Evolutionary conservation across 2,113 vertebrate species (phyloP).

Genomic region (Chionis minor): DNA sequence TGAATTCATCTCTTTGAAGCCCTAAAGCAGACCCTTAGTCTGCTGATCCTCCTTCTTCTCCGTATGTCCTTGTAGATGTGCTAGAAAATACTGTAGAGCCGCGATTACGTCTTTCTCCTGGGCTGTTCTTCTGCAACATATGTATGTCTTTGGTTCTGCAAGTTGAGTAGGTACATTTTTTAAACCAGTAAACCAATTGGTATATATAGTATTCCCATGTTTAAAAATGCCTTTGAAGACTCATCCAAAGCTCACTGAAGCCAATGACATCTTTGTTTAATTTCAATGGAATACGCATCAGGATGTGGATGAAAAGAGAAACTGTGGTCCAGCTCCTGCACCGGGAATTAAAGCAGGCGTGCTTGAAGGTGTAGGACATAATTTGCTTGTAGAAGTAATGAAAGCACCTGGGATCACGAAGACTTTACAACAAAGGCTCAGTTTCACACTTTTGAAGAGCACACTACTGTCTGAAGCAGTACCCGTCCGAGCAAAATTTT

Average conservation of each 20-base stretch:
- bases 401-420: neutral
- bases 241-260: neutral
- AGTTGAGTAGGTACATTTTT: neutral
- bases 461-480: neutral
- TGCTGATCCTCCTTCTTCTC: neutral
- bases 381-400: neutral
- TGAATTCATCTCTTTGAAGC: neutral
- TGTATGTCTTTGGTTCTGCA: neutral
- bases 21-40: neutral
- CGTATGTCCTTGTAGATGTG: neutral
- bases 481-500: neutral
- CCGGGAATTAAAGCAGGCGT: neutral
- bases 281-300: neutral
- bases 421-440: neutral
- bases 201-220: neutral
- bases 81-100: neutral
- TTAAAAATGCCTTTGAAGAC: constrained; percentile 21
- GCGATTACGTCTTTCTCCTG: neutral
- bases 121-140: neutral
- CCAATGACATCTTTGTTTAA: constrained; percentile 33
- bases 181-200: neutral
- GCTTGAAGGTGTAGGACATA: neutral
- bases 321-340: neutral
- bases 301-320: neutral
- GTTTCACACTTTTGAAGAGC: neutral